phyloP scores from a whole-genome alignment of 2,797 vertebrate species.

The Eulemur mongoz region DNA sequence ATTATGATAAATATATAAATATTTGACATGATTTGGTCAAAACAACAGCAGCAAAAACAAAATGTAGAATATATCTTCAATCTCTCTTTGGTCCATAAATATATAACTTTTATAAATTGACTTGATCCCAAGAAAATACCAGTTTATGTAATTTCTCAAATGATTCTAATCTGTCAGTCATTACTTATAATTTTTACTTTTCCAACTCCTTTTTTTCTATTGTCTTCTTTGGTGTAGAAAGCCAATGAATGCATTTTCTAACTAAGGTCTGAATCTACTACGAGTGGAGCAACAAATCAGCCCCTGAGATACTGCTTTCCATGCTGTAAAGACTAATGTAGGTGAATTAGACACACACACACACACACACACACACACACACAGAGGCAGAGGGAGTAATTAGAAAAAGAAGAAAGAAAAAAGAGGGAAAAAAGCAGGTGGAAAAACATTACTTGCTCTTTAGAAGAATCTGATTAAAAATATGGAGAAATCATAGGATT shows the following conservation, averaged over 20 bases:
- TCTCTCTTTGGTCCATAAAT: neutral
- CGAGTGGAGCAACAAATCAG: neutral
- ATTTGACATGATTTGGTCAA: neutral
- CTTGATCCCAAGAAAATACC: neutral
- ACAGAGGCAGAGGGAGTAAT: neutral
- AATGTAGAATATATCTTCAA: neutral
- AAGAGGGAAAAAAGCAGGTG: neutral
- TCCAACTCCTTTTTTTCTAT: accelerated
- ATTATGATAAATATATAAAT: neutral
- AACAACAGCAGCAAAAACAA: neutral
- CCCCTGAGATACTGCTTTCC: neutral
- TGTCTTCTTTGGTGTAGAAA: neutral
- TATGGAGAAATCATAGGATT: neutral
- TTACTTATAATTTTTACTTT: neutral
- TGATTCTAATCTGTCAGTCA: neutral
- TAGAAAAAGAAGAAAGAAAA: neutral
- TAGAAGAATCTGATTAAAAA: neutral
- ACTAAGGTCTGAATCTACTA: neutral
- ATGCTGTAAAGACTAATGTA: neutral
- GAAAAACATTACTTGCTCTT: neutral
- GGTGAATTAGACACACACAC: neutral
- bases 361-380: neutral
- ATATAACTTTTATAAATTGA: neutral
- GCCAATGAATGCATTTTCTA: neutral
- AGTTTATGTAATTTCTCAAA: neutral